Evolutionary conservation across 2,888 invertebrate species (phyloP).

Genomic region (Morinoia aosen): DNA sequence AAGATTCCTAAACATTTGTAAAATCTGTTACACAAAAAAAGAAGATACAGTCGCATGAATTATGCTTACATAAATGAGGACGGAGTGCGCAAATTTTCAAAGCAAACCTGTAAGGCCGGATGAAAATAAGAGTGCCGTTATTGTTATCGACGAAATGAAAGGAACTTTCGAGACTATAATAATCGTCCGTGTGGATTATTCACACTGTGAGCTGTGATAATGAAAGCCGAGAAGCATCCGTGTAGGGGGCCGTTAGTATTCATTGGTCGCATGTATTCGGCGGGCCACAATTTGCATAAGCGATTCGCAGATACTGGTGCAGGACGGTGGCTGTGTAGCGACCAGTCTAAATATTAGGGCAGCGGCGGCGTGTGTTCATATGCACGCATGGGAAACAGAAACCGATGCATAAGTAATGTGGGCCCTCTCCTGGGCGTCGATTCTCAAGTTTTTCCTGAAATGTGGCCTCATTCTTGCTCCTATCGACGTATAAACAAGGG

Average conservation of each 20-base stretch:
- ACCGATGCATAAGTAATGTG: conserved; percentile 4
- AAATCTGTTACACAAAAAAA: too few relatives aligned
- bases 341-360: conserved; percentile 17
- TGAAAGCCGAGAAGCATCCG: conserved; percentile 10
- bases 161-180: not conserved
- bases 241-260: conserved; percentile 3
- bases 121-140: not conserved
- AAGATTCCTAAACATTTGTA: not conserved
- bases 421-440: not conserved
- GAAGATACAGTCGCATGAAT: too few relatives aligned
- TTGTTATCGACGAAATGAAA: not conserved
- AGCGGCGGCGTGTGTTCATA: not conserved
- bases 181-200: not conserved
- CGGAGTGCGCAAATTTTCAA: too few relatives aligned
- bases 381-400: conserved; percentile 10
- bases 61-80: not conserved
- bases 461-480: conserved; percentile 2
- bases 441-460: conserved; percentile 3
- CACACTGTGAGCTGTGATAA: conserved; percentile 17
- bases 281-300: conserved; percentile 17
- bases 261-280: conserved; percentile 17
- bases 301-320: conserved; percentile 17
- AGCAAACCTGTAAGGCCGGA: not conserved
- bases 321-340: not conserved
- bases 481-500: not conserved